Evolutionary conservation across 2,113 vertebrate species (phyloP).

Genomic region (Leptosomus discolor): DNA sequence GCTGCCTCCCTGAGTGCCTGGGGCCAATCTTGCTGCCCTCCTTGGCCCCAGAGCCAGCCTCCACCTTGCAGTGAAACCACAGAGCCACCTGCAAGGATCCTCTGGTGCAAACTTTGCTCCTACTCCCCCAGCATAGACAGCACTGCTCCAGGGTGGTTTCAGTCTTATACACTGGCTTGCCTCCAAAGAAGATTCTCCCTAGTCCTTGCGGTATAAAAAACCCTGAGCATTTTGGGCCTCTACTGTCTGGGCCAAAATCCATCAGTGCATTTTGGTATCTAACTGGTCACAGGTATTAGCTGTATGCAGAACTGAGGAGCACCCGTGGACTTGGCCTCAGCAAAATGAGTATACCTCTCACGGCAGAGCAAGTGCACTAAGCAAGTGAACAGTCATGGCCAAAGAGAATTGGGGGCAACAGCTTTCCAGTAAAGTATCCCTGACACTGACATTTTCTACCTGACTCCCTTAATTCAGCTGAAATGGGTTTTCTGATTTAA

Average conservation of each 20-base stretch:
- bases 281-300: neutral
- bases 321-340: neutral
- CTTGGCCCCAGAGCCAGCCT: neutral
- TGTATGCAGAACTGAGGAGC: neutral
- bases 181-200: neutral
- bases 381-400: neutral
- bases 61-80: neutral
- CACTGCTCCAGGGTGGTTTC: accelerated
- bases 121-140: neutral
- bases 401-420: accelerated
- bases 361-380: neutral
- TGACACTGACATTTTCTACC: neutral
- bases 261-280: neutral
- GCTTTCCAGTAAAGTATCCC: neutral
- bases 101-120: neutral
- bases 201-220: neutral
- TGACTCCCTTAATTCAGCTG: neutral
- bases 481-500: neutral
- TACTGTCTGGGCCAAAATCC: neutral
- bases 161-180: neutral
- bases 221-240: neutral
- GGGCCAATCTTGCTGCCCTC: neutral
- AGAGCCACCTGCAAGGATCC: neutral
- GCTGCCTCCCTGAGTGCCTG: neutral
- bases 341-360: accelerated